These are phyloP conservation scores for Podarcis lilfordi DNA, from an alignment of 2,797 vertebrate species.

Conservation along the genomic window DNA sequence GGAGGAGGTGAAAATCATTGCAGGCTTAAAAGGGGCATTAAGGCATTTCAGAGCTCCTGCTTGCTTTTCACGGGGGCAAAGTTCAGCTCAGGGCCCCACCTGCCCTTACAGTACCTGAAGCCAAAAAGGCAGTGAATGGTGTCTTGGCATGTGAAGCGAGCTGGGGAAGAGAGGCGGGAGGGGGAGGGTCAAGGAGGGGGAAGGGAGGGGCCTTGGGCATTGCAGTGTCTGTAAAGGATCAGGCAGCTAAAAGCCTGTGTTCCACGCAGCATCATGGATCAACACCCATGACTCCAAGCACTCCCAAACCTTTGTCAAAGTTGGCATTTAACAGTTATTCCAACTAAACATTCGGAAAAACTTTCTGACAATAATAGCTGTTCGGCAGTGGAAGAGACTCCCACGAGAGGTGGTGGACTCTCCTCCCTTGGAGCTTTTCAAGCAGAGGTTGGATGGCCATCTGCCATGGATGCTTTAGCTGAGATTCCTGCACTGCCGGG, in stretches of 20 bases:
- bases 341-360: too few species aligned
- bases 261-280: neutral
- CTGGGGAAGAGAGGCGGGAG: neutral
- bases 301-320: neutral
- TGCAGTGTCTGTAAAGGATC: neutral
- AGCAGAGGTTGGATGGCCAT: too few species aligned
- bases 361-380: too few species aligned
- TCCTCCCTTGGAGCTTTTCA: too few species aligned
- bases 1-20: neutral
- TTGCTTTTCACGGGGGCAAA: conserved; percentile 51
- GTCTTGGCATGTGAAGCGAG: conserved; percentile 29
- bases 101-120: conserved; percentile 49
- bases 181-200: conserved; percentile 8
- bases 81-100: conserved; percentile 57
- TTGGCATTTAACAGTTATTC: neutral
- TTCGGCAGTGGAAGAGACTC: too few species aligned
- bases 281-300: too few species aligned
- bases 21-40: neutral
- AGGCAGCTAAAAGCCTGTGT: neutral
- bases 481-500: too few species aligned
- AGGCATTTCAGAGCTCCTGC: neutral
- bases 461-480: too few species aligned
- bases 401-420: too few species aligned
- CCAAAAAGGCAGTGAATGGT: conserved; percentile 25
- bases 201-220: neutral